A percentile compares a stretch with the other conserved stretches of the same genome.
Evolutionary conservation across 23 tunicate species (phyloP).

Genomic region (Clavelina lepadiformis): DNA sequence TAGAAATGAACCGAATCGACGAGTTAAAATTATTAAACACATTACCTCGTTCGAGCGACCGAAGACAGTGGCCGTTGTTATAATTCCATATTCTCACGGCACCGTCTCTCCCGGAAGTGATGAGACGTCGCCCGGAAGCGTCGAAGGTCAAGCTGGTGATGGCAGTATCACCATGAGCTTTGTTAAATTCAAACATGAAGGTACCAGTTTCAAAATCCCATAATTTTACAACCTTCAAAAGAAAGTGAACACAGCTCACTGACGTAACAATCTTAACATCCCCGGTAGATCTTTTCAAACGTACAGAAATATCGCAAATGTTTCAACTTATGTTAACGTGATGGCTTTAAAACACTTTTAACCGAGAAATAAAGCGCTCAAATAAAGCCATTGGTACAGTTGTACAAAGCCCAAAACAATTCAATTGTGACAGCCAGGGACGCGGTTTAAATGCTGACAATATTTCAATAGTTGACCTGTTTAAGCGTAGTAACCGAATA

Average conservation of each 20-base stretch:
- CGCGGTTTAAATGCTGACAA: too few species aligned
- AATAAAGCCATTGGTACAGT: too few species aligned
- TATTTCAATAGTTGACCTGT: too few species aligned
- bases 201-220: conserved; percentile 91
- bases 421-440: too few species aligned
- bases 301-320: too few species aligned
- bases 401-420: too few species aligned
- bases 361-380: too few species aligned
- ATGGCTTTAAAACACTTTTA: too few species aligned
- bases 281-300: too few species aligned
- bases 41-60: conserved; percentile 60
- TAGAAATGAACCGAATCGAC: neutral
- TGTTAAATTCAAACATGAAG: conserved; percentile 89
- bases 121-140: conserved; percentile 68
- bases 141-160: conserved; percentile 74
- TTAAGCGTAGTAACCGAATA: too few species aligned
- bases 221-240: conserved; percentile 63
- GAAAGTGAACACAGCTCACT: neutral
- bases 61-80: conserved; percentile 84
- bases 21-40: neutral
- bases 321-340: too few species aligned
- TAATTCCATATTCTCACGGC: conserved; percentile 88
- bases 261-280: too few species aligned
- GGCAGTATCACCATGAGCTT: conserved; percentile 81
- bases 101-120: conserved; percentile 87